Evolutionary conservation across 2,797 vertebrate genomes (phyloP), one percentile per base, ranked within the genome.

Genomic region (Tolypeutes matacus): DNA sequence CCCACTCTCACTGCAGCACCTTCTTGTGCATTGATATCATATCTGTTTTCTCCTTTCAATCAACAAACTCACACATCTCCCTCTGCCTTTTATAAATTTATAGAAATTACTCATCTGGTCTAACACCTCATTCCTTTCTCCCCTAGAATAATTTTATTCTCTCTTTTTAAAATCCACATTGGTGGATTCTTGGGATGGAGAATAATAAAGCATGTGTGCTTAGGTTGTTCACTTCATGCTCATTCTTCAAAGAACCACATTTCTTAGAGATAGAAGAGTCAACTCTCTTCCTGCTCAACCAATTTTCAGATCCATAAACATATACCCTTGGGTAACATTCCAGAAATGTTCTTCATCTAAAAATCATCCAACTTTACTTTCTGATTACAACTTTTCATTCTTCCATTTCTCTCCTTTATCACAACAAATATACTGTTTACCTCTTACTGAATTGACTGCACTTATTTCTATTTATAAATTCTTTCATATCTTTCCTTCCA

Each of bases 1-100:
- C 4, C 10, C 0, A 0, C 5, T 20, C 15, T 4, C 17, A 27
- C 4, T 2, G 46, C 15, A 65, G 31, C 9, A 42, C 3, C 11
- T 62, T 53, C 42, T 12, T 2, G 25, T 20, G 8, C 2, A 23
- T 56, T 12, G 18, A 84, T 2, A 58, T 31, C 18, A 36, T 60
- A 29, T 69, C 34, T 78, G 69, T 2, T 73, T 3, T 67, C 7
- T 58, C 81, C 18, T 29, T 21, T 53, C 27, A n/a, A 36, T 60
- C 5, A 46, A 25, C 14, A 69, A 49, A 39, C 7, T 73, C 29
- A 69, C 53, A 7, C 12, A 15, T 49, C 10, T 81, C 36, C 49
- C 10, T 81, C 36, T 73, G 25, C 13, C 5, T 56, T 62, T 76
- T 5, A 21, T 23, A 29, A 69, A 76, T 69, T 82, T 76, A 4